Evolutionary conservation across 2,888 invertebrate species (phyloP), one percentile per base, ranked within the genome.

Genomic region (Crematogaster levior): DNA sequence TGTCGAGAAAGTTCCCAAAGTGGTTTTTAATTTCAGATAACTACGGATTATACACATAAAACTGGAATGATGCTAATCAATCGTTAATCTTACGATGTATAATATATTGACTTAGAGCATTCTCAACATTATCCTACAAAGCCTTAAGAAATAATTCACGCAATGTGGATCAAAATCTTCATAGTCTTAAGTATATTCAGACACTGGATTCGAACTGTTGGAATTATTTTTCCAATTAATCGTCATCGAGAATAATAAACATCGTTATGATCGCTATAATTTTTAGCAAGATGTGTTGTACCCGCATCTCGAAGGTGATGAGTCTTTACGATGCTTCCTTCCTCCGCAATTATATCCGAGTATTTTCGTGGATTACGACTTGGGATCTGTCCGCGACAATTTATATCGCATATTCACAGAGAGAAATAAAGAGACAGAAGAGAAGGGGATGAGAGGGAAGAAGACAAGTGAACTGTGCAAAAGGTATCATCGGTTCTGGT

Each of bases 11-110:
- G 75, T 61, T 68, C 24, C 24, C 58, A 56, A 66, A 77, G 63
- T 53, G 63, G 51, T 79, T 80, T 84, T 84, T 80, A 79, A 73
- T 77, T 37, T 60, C 60, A 65, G 46, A 18, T 40, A 86, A 53
- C 84, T 81, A 81, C 63, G 81, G 58, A 83, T 77, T 46, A n/a
- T n/a, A 79, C 68, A 63, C 37, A 43, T 21, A 66, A 77, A 79
- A 79, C 43, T 43, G 68, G 56, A 68, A 77, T 68, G 68, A 79
- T 51, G 53, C 65, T 12, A 51, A n/a, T 43, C 34, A 56, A 79
- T 56, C 43, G 40, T 56, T 30, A 53, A 30, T 15, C 24, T 53
- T 53, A 46, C 56, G 34, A 66, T 43, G 34, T 30, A 21, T n/a
- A 46, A 7, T 46, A 21, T n/a, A 37, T 12, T 1, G 27, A 24